Base-by-base conservation (phyloP, 64 coral and sea anemone genomes). In the Hydrozoanthus tunicans region DNA sequence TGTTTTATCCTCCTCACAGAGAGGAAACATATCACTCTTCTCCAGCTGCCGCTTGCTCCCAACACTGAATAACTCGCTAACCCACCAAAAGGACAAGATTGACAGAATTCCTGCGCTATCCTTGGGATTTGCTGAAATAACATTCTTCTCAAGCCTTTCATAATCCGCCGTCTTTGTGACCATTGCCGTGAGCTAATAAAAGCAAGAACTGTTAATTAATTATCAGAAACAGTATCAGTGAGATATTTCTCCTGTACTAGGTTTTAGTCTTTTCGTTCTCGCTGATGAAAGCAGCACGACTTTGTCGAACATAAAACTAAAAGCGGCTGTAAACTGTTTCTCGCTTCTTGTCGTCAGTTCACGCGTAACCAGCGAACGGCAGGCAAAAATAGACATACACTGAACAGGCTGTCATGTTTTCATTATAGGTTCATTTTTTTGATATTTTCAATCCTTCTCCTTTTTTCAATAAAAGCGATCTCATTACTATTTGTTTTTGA, bases 51-150 rank as follows among this genome's bases (percentile, higher is more conserved):
- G 74, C 66, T 93, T 58, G 82, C 53, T 94, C 9, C 95, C 95
- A 14, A 86, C 56, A 51, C 79, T 90, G 17, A 96, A 77, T 1
- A 86, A 83, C 15, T 83, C 86, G 20, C 88, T 91, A 89, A 96
- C 89, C 95, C 95, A 96, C 95, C 95, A 89, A 56, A 96, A 96
- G 7, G 90, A 82, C 25, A 96, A 25, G 3, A 86, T 43, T 17
- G 95, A 96, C 7, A 91, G 66, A 14, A 96, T 81, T 23, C 77
- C 88, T 12, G 95, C 95, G 10, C 62, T 85, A 1, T 70, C 32
- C 27, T 85, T 73, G 23, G 95, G 95, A 79, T 91, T 96, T 24
- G 52, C 59, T 5, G 59, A 32, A n/a, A 51, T 9, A 15, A 13
- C 58, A 60, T 89, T 71, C 14, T 93, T 71, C 65, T 74, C 84